A percentile compares a stretch with the other conserved stretches of the same genome.
phyloP scores from a whole-genome alignment of 2,113 vertebrate genomes.

The Thinocorus orbignyianus region DNA sequence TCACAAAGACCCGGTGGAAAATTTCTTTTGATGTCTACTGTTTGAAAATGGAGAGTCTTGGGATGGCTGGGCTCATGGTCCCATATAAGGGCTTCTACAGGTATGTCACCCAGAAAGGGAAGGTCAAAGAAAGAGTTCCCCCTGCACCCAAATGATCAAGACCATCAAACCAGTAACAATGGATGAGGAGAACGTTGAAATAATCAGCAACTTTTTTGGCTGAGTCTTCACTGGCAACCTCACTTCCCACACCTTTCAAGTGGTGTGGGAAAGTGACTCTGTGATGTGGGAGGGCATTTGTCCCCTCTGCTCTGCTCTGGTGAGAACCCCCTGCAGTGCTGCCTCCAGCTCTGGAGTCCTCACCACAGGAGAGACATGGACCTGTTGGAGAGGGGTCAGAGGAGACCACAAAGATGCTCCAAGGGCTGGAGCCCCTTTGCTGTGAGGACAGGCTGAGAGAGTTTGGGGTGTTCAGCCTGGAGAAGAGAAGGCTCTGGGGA shows the following conservation, averaged over 20 bases:
- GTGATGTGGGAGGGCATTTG: not conserved
- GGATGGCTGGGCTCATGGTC: not conserved
- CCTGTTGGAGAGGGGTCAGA: not conserved
- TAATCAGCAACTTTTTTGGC: not conserved
- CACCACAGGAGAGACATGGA: not conserved
- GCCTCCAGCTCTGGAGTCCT: not conserved
- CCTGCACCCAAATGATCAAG: not conserved
- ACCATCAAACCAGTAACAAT: not conserved
- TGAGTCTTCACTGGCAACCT: not conserved
- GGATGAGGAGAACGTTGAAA: not conserved
- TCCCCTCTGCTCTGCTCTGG: not conserved
- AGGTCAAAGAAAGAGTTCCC: not conserved
- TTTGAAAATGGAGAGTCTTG: not conserved
- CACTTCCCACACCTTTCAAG: not conserved
- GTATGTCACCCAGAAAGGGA: not conserved
- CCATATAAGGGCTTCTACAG: not conserved
- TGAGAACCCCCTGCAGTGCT: not conserved
- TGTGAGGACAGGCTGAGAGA: not conserved
- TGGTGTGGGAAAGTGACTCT: not conserved
- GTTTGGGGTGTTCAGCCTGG: not conserved
- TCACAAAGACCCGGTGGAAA: not conserved
- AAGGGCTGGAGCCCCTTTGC: not conserved
- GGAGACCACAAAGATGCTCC: not conserved
- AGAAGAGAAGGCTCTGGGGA: not conserved
- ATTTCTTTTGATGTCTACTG: not conserved